These are phyloP conservation scores for Tenodera sinensis DNA, from an alignment of 2,888 invertebrate species.

Conservation along the genomic window DNA sequence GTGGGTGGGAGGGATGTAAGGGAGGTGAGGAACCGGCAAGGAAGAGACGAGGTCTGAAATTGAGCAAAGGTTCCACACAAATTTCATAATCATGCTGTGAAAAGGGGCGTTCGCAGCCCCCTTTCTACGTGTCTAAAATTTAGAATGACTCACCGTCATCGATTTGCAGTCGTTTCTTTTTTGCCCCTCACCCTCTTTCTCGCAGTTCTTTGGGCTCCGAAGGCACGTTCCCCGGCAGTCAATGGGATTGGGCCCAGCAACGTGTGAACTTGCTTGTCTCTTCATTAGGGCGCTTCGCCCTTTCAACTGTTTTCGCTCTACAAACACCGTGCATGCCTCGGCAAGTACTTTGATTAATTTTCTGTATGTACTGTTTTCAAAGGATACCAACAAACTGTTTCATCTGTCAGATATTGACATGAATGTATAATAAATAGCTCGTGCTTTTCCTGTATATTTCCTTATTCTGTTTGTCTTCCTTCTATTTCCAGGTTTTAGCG, in stretches of 20 bases:
- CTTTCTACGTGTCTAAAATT: conserved; percentile 10
- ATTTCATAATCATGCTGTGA: conserved; percentile 21
- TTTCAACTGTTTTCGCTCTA: background rate
- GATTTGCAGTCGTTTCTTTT: background rate
- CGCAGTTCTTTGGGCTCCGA: background rate
- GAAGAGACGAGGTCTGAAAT: conserved; percentile 15
- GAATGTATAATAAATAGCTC: background rate
- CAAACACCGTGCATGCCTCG: background rate
- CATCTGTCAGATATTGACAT: background rate
- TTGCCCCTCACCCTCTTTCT: background rate
- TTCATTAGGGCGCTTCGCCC: background rate
- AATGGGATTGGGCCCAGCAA: conserved; percentile 1
- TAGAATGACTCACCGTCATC: conserved; percentile 2
- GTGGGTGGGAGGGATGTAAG: background rate
- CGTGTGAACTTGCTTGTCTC: background rate
- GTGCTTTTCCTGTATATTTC: background rate
- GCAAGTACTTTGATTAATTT: background rate
- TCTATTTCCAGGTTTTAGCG: too few relatives aligned
- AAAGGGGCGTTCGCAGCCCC: background rate
- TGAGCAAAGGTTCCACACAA: conserved; percentile 22
- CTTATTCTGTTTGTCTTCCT: background rate
- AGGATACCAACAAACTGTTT: background rate
- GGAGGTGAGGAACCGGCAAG: background rate
- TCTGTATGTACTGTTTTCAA: background rate
- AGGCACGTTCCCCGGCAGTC: background rate